Base-by-base conservation (phyloP, 2,888 invertebrate species). In the Athalia cordata region DNA sequence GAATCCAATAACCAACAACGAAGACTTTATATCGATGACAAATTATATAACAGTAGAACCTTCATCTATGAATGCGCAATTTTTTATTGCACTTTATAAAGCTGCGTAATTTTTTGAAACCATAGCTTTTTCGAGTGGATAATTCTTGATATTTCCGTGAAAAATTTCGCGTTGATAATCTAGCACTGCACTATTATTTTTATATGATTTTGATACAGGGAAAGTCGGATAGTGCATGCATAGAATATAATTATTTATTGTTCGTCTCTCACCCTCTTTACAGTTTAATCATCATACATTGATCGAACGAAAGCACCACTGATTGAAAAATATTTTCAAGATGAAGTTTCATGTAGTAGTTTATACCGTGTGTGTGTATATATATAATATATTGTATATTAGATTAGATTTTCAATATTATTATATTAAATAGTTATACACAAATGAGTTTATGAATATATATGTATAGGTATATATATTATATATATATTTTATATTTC, bases 211-310 rank as follows among this genome's bases (percentile, higher is more conserved):
- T 61, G 61, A 62, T 59, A n/a, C 59, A 50, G 61, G 74, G 61
- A 75, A 75, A 75, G 66, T 61, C 67, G 61, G 49, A 78, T 75
- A 79, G 66, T 84, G 76, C 80, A 81, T 81, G 79, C 77, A 76
- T 80, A 82, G 82, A 82, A 83, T 83, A 82, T 82, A 81, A 81
- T 81, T 78, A 64, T 83, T 83, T 83, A 81, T 83, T 82, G 77
- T 80, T 82, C 64, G 65, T 81, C 70, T 80, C 68, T 75, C 45
- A 62, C 29, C 61, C 6, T 77, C 62, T 64, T 81, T 81, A 81
- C 81, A 83, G 59, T 81, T 81, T 80, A 79, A 64, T 77, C 29
- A 29, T 29, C 78, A 81, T 79, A 79, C 78, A 79, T 79, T 81
- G 79, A 81, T 74, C 78, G 81, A 82, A 79, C 80, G 57, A 78